These are phyloP conservation scores for Encarsia formosa DNA, from an alignment of 2,888 invertebrate species.

Conservation along the genomic window DNA sequence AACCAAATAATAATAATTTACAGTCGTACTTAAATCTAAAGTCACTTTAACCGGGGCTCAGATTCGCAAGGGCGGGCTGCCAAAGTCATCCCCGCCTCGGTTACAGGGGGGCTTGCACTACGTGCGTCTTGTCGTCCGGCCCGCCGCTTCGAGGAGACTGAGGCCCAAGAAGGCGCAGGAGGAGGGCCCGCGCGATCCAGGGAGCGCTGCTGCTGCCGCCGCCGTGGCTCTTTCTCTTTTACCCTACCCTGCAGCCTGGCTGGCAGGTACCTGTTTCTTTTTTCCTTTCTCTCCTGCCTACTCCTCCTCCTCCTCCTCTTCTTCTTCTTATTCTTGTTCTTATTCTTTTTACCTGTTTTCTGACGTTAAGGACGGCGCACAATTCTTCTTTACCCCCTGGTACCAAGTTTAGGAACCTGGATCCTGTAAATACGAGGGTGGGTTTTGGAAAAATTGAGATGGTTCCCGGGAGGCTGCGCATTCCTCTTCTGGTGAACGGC, in stretches of 20 bases:
- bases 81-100: background rate
- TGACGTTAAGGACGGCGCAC: too few species aligned
- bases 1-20: background rate
- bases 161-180: slow-evolving; percentile 30
- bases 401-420: too few species aligned
- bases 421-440: too few species aligned
- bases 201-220: background rate
- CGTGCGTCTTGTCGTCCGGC: slow-evolving; percentile 50
- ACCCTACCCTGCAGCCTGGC: too few species aligned
- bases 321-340: background rate
- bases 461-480: too few species aligned
- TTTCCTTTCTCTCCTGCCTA: background rate
- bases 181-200: too few species aligned
- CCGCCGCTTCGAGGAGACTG: slow-evolving; percentile 49
- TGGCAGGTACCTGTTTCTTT: too few species aligned
- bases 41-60: too few species aligned
- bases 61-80: too few species aligned
- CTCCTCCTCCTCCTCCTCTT: background rate
- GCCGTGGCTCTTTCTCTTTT: slow-evolving; percentile 6
- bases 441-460: too few species aligned
- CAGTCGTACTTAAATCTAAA: background rate
- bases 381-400: slow-evolving; percentile 10
- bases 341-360: background rate
- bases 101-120: slow-evolving; percentile 36
- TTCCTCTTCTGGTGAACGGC: too few species aligned